Evolutionary conservation across 2,113 vertebrate genomes (phyloP), one percentile per base, ranked within the genome.

Genomic region (Myrmophylax atrothorax): DNA sequence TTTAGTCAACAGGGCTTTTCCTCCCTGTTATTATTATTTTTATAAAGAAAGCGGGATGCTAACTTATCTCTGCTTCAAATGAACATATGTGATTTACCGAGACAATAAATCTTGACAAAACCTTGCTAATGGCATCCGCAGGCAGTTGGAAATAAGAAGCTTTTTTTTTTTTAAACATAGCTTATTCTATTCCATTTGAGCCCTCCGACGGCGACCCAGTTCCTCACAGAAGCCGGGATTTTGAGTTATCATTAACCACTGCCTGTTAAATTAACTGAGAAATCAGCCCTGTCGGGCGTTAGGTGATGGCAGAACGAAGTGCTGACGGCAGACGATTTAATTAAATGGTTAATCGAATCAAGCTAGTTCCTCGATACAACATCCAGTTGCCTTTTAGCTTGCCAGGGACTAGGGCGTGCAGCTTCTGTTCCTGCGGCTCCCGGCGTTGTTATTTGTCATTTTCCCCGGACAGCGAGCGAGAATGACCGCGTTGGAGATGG

Each of bases 271-370:
- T 95, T 96, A 88, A 76, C 89, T 91, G 89, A 42, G 89, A 95
- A 95, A 97, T 96, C 89, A 76, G 35, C 46, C 66, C 38, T 55
- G 84, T 37, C 66, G 59, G 76, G 69, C 24, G 44, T 53, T 33
- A 50, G 70, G 62, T 16, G 38, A 33, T 10, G 59, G 75, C 55
- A 64, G 50, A 70, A 18, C 3, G 28, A 35, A 81, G 42, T 3
- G 35, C 35, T 55, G 76, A 64, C 10, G n/a, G 76, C 29, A 29
- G 67, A 6, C 55, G 58, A 20, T 90, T 90, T 96, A 93, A 96
- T 93, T 91, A 93, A 79, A 90, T 15, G 55, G 77, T 93, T 97
- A 93, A 92, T 94, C 73, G 60, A 90, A 96, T 96, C 94, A 72
- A 59, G 62, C 66, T 86, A 70, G 89, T 92, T 96, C 68, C 73